These are phyloP conservation scores for Spheniscus mendiculus DNA, from an alignment of 2,113 vertebrate species.

Conservation along the genomic window DNA sequence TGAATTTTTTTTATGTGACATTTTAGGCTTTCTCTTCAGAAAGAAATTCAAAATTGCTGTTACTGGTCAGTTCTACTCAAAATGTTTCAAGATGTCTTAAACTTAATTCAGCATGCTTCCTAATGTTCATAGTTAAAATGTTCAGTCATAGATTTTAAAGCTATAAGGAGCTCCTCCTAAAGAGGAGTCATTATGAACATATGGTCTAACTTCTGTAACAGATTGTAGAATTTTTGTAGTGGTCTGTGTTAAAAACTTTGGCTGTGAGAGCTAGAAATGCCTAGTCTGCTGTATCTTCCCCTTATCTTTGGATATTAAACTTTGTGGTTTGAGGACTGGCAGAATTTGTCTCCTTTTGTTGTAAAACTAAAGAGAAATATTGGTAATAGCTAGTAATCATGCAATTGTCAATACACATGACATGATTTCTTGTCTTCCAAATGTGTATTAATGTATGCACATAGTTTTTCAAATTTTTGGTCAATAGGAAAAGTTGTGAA, in stretches of 20 bases:
- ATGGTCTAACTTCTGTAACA: neutral
- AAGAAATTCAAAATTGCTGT: neutral
- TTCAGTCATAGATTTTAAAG: neutral
- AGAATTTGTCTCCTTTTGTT: neutral
- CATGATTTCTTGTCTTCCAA: neutral
- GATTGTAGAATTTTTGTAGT: neutral
- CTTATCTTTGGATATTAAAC: neutral
- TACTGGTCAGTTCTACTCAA: neutral
- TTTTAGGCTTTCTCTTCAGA: neutral
- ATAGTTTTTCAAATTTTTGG: neutral
- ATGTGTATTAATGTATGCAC: neutral
- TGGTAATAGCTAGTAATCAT: neutral
- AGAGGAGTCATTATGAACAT: neutral
- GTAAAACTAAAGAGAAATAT: neutral
- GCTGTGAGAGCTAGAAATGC: neutral
- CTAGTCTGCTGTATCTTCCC: neutral
- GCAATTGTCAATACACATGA: neutral
- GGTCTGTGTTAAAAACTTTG: neutral
- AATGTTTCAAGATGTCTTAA: neutral
- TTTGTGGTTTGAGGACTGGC: neutral
- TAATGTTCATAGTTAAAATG: neutral
- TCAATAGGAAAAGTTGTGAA: neutral
- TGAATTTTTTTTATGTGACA: neutral
- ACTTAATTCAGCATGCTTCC: neutral
- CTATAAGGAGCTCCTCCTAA: neutral